phyloP scores from a whole-genome alignment of 1,140 invertebrate species.

The Daktulosphaira vitifoliae region DNA sequence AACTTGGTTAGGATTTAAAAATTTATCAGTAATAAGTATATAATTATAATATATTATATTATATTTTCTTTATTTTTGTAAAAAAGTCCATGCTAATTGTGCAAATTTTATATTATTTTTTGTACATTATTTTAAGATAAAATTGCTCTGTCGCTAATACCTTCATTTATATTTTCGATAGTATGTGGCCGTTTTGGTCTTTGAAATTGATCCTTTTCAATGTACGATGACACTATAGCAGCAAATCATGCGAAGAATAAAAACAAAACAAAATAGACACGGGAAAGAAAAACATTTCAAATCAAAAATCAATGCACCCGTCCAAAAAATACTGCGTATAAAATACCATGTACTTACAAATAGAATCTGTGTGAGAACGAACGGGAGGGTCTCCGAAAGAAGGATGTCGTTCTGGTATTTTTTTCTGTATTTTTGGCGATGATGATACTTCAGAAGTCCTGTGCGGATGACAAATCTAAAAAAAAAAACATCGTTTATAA shows the following conservation, averaged over 20 bases:
- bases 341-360: constrained; percentile 24
- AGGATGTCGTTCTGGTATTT: constrained; percentile 1
- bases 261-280: constrained; percentile 34
- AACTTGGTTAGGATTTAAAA: too few species aligned
- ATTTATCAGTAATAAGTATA: too few species aligned
- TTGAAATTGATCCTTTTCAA: constrained; percentile 28
- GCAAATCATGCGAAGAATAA: constrained; percentile 23
- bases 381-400: constrained; percentile 20
- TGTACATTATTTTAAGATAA: too few species aligned
- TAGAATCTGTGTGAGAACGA: constrained; percentile 23
- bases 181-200: constrained; percentile 35
- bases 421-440: background rate
- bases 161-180: constrained; percentile 35
- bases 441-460: background rate
- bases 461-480: constrained; percentile 23
- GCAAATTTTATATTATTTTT: too few species aligned
- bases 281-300: background rate
- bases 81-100: too few species aligned
- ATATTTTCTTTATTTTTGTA: too few species aligned
- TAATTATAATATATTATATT: background rate
- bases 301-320: constrained; percentile 19
- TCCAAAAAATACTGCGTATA: background rate
- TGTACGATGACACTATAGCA: constrained; percentile 19
- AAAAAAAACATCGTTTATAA: background rate
- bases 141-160: too few species aligned